A percentile compares a stretch with the other conserved stretches of the same genome.
These are phyloP conservation scores for Parotia lawesii DNA, from an alignment of 2,113 vertebrate genomes.

Conservation along the genomic window DNA sequence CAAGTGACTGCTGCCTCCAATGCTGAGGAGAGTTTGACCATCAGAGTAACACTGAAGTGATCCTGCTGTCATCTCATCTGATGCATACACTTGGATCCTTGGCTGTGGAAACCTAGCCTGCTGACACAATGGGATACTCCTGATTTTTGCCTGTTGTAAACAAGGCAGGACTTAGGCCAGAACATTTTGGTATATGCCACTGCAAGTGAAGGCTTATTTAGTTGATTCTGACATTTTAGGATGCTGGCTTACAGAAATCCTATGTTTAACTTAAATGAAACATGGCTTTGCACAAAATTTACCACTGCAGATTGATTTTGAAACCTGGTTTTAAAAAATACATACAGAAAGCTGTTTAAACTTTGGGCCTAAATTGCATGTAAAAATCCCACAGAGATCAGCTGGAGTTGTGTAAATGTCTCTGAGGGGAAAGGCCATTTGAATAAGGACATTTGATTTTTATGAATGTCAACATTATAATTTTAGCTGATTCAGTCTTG, in stretches of 20 bases:
- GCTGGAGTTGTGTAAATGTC: neutral
- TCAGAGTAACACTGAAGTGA: neutral
- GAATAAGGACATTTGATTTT: neutral
- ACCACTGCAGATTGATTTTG: neutral
- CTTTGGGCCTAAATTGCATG: neutral
- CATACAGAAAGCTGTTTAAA: neutral
- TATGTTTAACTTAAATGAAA: neutral
- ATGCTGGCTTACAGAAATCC: neutral
- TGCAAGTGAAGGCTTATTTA: neutral
- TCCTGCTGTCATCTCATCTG: neutral
- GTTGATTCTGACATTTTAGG: neutral
- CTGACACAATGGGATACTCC: neutral
- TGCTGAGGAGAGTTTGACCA: neutral
- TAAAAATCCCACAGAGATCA: neutral
- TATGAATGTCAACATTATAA: conserved; percentile 12
- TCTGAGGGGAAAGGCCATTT: neutral
- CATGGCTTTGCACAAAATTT: neutral
- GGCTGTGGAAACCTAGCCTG: neutral
- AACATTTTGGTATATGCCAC: neutral
- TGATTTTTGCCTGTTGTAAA: neutral
- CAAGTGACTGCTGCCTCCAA: neutral
- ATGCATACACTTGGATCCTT: neutral
- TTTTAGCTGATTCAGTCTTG: conserved; percentile 39
- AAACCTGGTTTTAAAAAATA: neutral
- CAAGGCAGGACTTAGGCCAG: neutral